A percentile compares a stretch with the other conserved stretches of the same genome.
Evolutionary conservation across 1,140 invertebrate species (phyloP).

Genomic region (Solenopsis fugax): DNA sequence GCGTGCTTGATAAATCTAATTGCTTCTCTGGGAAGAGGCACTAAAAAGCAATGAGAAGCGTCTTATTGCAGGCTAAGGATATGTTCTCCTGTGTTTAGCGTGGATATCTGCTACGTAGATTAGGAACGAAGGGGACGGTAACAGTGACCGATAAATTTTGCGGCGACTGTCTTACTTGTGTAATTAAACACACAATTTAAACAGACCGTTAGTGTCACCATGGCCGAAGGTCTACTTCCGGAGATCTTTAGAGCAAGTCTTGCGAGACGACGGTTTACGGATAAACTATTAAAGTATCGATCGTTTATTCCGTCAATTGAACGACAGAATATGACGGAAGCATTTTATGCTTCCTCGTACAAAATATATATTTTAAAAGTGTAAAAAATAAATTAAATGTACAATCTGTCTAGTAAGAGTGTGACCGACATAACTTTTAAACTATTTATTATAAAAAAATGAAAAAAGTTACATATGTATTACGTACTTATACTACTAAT

Average conservation of each 20-base stretch:
- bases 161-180: slow-evolving; percentile 85
- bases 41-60: slow-evolving; percentile 72
- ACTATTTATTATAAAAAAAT: no score
- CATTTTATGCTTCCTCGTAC: not conserved
- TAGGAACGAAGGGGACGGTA: slow-evolving; percentile 82
- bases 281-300: not conserved
- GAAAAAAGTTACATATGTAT: no score
- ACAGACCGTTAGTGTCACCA: slow-evolving; percentile 83
- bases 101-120: slow-evolving; percentile 82
- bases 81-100: slow-evolving; percentile 77
- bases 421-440: no score
- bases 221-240: slow-evolving; percentile 74
- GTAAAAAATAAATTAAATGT: not conserved
- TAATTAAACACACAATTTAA: slow-evolving; percentile 86
- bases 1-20: slow-evolving; percentile 66
- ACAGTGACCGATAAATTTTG: slow-evolving; percentile 85
- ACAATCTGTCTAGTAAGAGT: no score
- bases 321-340: no score
- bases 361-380: not conserved
- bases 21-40: slow-evolving; percentile 44
- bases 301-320: not conserved
- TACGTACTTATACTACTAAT: no score
- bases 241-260: slow-evolving; percentile 50
- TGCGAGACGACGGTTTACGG: not conserved
- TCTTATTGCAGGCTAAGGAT: slow-evolving; percentile 72